Percentiles rank a stretch among this genome's conserved stretches.
Evolutionary conservation across 2,888 invertebrate genomes (phyloP).

Genomic region (Cephus rjabovi): DNA sequence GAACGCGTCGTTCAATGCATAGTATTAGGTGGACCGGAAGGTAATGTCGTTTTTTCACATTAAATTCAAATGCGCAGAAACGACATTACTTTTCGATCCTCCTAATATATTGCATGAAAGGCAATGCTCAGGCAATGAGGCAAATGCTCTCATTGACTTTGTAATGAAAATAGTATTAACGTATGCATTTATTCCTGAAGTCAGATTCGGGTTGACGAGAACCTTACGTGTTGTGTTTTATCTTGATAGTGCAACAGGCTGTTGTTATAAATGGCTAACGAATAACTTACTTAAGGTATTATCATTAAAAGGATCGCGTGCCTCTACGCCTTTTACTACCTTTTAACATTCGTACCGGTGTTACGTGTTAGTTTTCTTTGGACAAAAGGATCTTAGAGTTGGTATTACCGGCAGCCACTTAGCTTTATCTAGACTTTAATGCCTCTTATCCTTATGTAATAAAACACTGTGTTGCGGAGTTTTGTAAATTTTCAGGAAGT

Average conservation of each 20-base stretch:
- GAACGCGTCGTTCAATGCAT: no score
- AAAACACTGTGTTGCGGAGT: not conserved
- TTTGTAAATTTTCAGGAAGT: no score
- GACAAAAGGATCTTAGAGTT: not conserved
- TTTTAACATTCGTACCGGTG: not conserved
- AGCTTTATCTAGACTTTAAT: not conserved
- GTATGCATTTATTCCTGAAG: not conserved
- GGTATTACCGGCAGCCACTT: not conserved
- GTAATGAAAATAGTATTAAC: not conserved
- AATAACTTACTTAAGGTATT: not conserved
- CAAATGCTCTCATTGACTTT: not conserved
- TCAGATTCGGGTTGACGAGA: not conserved
- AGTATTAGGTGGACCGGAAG: no score
- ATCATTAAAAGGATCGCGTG: not conserved
- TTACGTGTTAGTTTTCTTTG: not conserved
- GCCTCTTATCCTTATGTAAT: not conserved
- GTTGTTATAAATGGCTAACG: not conserved
- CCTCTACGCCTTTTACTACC: not conserved
- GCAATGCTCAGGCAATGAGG: not conserved
- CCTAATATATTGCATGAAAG: not conserved
- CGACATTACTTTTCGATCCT: no score
- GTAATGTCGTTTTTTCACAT: no score
- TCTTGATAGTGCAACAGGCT: not conserved
- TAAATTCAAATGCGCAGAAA: no score
- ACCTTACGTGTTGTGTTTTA: not conserved